These are phyloP conservation scores for Sciurus carolinensis DNA, from an alignment of 2,797 vertebrate genomes.

Conservation along the genomic window DNA sequence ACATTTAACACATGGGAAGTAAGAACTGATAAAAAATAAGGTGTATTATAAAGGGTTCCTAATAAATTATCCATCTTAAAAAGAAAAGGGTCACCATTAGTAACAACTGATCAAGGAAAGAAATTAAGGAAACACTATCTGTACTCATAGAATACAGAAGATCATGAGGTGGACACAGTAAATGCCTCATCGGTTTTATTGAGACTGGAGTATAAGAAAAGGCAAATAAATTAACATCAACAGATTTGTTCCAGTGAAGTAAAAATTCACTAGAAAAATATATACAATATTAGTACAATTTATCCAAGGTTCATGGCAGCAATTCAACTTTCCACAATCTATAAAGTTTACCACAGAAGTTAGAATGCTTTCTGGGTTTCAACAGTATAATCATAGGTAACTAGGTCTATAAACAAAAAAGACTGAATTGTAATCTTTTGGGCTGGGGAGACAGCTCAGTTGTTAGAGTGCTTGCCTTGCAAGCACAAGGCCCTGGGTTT, in stretches of 20 bases:
- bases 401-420: not conserved
- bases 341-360: constrained; percentile 26
- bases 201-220: constrained; percentile 2
- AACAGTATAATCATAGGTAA: not conserved
- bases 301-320: not conserved
- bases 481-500: too few relatives aligned
- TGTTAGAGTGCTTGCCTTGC: too few relatives aligned
- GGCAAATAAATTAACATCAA: not conserved
- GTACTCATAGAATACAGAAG: not conserved
- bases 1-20: not conserved
- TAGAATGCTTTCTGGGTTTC: not conserved
- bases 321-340: constrained; percentile 51
- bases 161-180: not conserved
- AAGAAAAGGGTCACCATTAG: not conserved
- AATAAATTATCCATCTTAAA: not conserved
- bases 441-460: too few relatives aligned
- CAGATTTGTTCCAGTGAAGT: not conserved
- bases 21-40: constrained; percentile 32
- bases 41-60: not conserved
- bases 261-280: constrained; percentile 11
- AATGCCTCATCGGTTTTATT: not conserved
- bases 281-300: constrained; percentile 24
- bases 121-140: not conserved
- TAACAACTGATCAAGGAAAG: not conserved
- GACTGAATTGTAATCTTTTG: not conserved